Percentiles rank a stretch among this genome's conserved stretches.
Evolutionary conservation across 2,888 invertebrate genomes (phyloP).

Genomic region (Drosophila multiciliata): DNA sequence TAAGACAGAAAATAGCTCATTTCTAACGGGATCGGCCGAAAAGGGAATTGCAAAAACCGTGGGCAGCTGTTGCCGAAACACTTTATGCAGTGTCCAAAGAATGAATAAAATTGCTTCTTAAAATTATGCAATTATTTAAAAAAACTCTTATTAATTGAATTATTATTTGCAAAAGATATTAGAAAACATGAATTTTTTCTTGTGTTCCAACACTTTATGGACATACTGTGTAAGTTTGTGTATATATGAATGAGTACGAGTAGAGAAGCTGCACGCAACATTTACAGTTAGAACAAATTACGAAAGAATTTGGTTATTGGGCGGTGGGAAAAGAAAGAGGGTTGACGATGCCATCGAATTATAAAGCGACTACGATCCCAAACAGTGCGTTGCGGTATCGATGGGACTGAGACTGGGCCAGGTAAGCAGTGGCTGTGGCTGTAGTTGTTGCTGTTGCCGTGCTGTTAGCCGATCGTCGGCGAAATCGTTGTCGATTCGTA

Average conservation of each 20-base stretch:
- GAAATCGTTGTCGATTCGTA: slow-evolving; percentile 27
- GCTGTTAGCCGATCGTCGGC: slow-evolving; percentile 37
- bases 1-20: too few species aligned
- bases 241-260: not conserved
- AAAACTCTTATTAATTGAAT: too few species aligned
- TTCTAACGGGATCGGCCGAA: too few species aligned
- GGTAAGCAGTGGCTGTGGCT: slow-evolving; percentile 19
- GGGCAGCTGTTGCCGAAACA: too few species aligned
- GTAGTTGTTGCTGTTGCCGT: not conserved
- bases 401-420: slow-evolving; percentile 1
- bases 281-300: slow-evolving; percentile 50
- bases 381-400: slow-evolving; percentile 17
- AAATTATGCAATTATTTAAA: too few species aligned
- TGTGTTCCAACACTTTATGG: too few species aligned
- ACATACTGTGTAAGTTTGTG: too few species aligned
- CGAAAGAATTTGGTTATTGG: slow-evolving; percentile 27
- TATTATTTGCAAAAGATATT: too few species aligned
- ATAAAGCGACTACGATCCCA: not conserved
- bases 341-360: slow-evolving; percentile 1
- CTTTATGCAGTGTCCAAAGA: too few species aligned
- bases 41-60: too few species aligned
- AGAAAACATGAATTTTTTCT: too few species aligned
- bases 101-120: too few species aligned
- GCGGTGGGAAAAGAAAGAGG: not conserved
- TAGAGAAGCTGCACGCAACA: slow-evolving; percentile 36